phyloP scores from a whole-genome alignment of 2,888 invertebrate genomes.

The Laothoe populi region DNA sequence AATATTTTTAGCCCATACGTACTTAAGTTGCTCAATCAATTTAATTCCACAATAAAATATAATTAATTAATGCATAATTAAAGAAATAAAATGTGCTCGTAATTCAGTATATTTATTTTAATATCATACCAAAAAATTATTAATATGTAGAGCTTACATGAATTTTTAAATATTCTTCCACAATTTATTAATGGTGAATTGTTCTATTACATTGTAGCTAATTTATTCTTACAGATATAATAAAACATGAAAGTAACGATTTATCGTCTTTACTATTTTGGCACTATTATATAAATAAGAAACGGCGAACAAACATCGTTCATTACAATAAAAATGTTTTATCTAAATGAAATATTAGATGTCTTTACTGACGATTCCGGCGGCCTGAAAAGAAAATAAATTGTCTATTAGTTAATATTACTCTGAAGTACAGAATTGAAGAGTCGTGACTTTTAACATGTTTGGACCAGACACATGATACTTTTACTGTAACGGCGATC shows the following conservation, averaged over 20 bases:
- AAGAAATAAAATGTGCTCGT: slow-evolving; percentile 35
- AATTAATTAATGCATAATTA: not conserved
- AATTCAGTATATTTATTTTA: slow-evolving; percentile 69
- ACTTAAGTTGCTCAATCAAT: too few species aligned
- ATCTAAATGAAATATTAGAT: slow-evolving; percentile 53
- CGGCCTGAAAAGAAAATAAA: slow-evolving; percentile 66
- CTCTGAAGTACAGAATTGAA: too few species aligned
- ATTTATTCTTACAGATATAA: slow-evolving; percentile 47
- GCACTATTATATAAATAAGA: slow-evolving; percentile 73
- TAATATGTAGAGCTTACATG: slow-evolving; percentile 63
- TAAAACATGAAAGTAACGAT: slow-evolving; percentile 48
- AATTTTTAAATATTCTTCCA: slow-evolving; percentile 55
- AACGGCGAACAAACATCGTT: slow-evolving; percentile 60
- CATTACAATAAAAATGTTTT: slow-evolving; percentile 51
- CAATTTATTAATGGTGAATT: slow-evolving; percentile 56
- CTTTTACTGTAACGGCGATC: too few species aligned
- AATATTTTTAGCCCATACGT: too few species aligned
- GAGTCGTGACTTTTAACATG: too few species aligned
- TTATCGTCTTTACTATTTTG: slow-evolving; percentile 64
- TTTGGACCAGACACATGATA: too few species aligned
- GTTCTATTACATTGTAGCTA: slow-evolving; percentile 62
- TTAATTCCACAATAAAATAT: not conserved
- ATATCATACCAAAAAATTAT: slow-evolving; percentile 66
- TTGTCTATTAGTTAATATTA: not conserved
- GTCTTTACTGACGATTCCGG: slow-evolving; percentile 77